These are phyloP conservation scores for Psettodes erumei DNA, from an alignment of 2,113 vertebrate species.

Conservation along the genomic window DNA sequence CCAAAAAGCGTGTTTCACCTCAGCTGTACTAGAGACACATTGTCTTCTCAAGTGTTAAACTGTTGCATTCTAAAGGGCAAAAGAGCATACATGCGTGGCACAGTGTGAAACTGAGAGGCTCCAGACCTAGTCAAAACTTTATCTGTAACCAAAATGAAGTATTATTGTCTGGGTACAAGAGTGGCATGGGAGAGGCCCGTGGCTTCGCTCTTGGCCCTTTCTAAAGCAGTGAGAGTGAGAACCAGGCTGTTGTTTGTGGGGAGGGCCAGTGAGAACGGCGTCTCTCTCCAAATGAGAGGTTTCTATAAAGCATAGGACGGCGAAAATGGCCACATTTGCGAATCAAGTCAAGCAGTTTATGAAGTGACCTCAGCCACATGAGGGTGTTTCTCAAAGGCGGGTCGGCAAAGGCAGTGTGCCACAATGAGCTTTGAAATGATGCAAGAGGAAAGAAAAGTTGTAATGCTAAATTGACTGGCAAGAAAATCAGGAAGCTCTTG, in stretches of 20 bases:
- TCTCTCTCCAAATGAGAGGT: slow-evolving; percentile 74
- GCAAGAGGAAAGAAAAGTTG: not conserved
- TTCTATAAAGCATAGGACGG: slow-evolving; percentile 56
- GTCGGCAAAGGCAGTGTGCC: slow-evolving; percentile 7
- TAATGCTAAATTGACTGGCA: not conserved
- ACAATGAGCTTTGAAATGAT: not conserved
- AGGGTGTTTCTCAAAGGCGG: slow-evolving; percentile 16
- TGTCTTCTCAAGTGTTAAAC: slow-evolving; percentile 14
- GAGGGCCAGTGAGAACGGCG: slow-evolving; percentile 50
- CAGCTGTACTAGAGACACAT: not conserved
- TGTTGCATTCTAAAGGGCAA: slow-evolving; percentile 6
- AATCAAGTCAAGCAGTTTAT: slow-evolving; percentile 37
- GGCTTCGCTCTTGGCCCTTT: slow-evolving; percentile 34
- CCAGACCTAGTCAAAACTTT: slow-evolving; percentile 23
- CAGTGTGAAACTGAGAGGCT: slow-evolving; percentile 19
- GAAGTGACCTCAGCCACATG: slow-evolving; percentile 34
- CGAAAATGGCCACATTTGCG: slow-evolving; percentile 40
- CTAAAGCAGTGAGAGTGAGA: slow-evolving; percentile 42
- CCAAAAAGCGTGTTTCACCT: slow-evolving; percentile 6
- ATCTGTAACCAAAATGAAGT: slow-evolving; percentile 50
- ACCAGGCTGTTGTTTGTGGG: slow-evolving; percentile 51
- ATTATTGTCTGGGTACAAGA: slow-evolving; percentile 45
- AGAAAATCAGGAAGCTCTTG: not conserved
- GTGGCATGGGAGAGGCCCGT: slow-evolving; percentile 31
- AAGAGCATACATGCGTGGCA: not conserved